Percentiles rank a stretch among this genome's conserved stretches.
phyloP scores from a whole-genome alignment of 2,888 invertebrate genomes.

The Cataglyphis rosenhaueri region DNA sequence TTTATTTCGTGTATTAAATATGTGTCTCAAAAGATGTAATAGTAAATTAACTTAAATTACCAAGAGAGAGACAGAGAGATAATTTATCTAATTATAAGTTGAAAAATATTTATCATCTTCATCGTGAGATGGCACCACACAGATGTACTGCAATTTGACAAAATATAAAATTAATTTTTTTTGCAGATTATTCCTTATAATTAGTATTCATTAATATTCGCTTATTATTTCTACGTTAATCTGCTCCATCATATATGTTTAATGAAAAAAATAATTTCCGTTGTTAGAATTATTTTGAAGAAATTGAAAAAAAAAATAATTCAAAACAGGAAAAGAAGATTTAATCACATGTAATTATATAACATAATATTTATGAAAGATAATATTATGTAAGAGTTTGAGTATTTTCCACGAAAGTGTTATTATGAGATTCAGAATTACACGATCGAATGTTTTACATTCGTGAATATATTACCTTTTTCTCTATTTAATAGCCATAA shows the following conservation, averaged over 20 bases:
- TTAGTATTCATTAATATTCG: background rate
- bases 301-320: background rate
- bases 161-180: constrained; percentile 6
- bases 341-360: background rate
- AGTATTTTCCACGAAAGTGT: background rate
- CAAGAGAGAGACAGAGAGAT: background rate
- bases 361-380: constrained; percentile 10
- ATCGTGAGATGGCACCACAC: constrained; percentile 69
- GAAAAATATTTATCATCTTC: constrained; percentile 21
- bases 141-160: constrained; percentile 33
- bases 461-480: background rate
- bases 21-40: background rate
- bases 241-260: background rate
- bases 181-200: background rate
- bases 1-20: background rate
- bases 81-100: constrained; percentile 20
- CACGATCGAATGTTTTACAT: background rate
- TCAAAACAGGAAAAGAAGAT: background rate
- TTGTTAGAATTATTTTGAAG: background rate
- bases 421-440: background rate
- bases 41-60: background rate
- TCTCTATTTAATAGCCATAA: background rate
- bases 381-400: background rate
- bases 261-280: background rate
- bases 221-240: background rate